Base-by-base conservation (phyloP, 2,113 vertebrate genomes). In the Neopipo cinnamomea region DNA sequence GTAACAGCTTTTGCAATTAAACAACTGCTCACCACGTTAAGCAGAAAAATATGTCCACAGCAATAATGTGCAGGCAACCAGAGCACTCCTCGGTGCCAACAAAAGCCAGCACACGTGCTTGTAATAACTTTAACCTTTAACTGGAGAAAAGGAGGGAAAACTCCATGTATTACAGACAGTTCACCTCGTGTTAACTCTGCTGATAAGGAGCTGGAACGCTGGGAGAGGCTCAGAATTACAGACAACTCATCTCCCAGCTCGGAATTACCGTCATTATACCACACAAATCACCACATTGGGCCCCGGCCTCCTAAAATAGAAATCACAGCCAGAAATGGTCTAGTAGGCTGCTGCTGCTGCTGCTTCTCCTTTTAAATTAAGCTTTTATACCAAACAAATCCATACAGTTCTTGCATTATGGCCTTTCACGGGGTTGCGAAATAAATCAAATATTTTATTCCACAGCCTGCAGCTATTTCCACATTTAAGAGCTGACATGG, bases 1-100 rank as follows among this genome's bases (percentile, higher is more conserved):
- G 79, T 96, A 97, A 93, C 88, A 92, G 94, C 91, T 98, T 96
- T 96, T 96, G 96, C 96, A 96, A 96, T 96, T 96, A 96, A 96
- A 82, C 77, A 97, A 96, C 70, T 93, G 92, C 90, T 97, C 87
- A 33, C 65, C 89, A 84, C 21, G 33, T 89, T 96, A 97, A 96
- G 67, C 53, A 96, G 91, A 56, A 93, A 97, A 97, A 82, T 85
- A 85, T 33, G 63, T 85, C 88, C 87, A 35, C 14, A 31, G 62
- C 90, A 78, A 97, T 90, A 97, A 95, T 14, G 86, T 35, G 80
- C 25, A 71, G 84, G 66, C 79, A 47, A 37, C 62, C 87, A 88
- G 73, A 93, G 82, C 82, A 25, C 49, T 47, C 66, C 25, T 77
- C 72, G 58, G 18, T 25, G 86, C 70, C 72, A 83, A 73, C 39